Base-by-base conservation (phyloP, 2,113 vertebrate species). In the Microcebus lehilahytsara region DNA sequence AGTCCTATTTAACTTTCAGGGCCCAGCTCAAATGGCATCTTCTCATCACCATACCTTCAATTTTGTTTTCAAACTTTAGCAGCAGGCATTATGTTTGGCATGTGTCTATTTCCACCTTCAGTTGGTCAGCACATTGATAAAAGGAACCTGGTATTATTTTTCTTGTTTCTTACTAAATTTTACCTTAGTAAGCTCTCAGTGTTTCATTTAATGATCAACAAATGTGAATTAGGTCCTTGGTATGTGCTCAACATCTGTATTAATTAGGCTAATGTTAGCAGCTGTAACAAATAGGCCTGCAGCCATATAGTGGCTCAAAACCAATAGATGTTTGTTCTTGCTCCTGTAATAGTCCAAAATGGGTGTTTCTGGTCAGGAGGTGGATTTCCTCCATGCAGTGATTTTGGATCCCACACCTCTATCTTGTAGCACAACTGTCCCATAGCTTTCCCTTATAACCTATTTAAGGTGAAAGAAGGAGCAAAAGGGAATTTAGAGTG, bases 221-320 rank as follows among this genome's bases (percentile, higher is more conserved):
- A 94, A 84, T 79, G 32, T 92, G 75, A 95, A 34, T 93, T 96
- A 86, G 62, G 25, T 92, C 83, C 69, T 86, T 86, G 62, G 84
- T 83, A 66, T 53, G 58, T 49, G 30, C n/a, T 64, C 46, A 89
- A 42, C 69, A 56, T 42, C 71, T 93, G 20, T 66, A 84, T 87
- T 69, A 75, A 93, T 91, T 77, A 91, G 79, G 42, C 32, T 86
- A 42, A 66, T 17, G 51, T 86, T 95, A 91, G 77, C 42, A 81
- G n/a, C 42, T 91, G 1, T 78, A 46, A 93, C 75, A 95, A 84
- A 74, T 74, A 89, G 66, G 40, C 42, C 75, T 87, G 51, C 20
- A 80, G 85, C 78, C 22, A 51, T 67, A 56, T 60, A 89, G 69
- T 90, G 34, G 30, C 78, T 75, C 58, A 84, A 78, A 96, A 85